phyloP scores from a whole-genome alignment of 2,797 vertebrate genomes.

The Squalus acanthias region DNA sequence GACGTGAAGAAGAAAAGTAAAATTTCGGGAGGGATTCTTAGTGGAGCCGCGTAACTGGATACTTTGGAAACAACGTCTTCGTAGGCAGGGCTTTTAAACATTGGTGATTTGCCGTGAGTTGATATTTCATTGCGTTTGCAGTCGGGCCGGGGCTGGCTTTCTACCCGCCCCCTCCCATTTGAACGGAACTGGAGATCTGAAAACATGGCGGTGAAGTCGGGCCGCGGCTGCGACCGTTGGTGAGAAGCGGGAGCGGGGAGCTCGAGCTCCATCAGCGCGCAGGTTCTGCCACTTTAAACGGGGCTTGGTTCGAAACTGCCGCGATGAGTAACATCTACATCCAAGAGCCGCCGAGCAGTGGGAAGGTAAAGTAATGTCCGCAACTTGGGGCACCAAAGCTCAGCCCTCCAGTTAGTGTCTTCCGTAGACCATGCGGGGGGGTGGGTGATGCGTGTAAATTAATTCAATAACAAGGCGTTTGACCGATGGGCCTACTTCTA shows the following conservation, averaged over 20 bases:
- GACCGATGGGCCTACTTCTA: neutral
- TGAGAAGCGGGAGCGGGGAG: neutral
- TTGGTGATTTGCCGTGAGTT: neutral
- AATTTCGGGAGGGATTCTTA: neutral
- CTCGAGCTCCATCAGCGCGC: neutral
- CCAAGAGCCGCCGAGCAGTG: conserved; percentile 89
- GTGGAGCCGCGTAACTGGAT: neutral
- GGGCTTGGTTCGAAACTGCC: neutral
- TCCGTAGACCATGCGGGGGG: neutral
- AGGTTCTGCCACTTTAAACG: neutral
- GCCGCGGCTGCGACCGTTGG: neutral
- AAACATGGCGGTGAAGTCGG: conserved; percentile 35
- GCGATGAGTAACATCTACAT: conserved; percentile 96
- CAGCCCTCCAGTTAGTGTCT: neutral
- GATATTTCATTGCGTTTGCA: neutral
- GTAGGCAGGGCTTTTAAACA: neutral
- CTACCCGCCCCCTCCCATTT: neutral
- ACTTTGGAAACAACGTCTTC: neutral
- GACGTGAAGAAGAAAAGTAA: neutral
- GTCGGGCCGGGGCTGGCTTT: neutral
- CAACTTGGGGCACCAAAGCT: neutral
- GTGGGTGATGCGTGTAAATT: neutral
- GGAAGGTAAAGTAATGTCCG: conserved; percentile 68
- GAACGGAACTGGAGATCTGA: neutral
- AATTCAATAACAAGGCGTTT: neutral